Conservation (phyloP, 2,888 invertebrate genomes). For the Leptopilina myrica region DNA sequence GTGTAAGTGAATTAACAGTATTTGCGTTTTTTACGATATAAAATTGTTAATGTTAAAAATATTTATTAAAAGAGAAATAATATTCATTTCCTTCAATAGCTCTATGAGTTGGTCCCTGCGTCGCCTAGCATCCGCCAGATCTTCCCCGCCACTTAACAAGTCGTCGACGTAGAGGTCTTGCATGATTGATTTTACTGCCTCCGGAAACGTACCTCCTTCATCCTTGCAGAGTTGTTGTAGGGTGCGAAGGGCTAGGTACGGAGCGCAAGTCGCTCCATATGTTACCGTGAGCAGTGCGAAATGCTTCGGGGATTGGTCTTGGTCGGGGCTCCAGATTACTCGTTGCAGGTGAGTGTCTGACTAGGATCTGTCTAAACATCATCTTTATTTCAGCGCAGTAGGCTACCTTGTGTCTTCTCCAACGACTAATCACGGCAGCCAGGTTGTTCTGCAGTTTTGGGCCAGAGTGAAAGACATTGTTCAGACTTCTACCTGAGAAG, state of each 20-base stretch:
- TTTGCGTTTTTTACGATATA: too few species aligned
- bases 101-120: too few species aligned
- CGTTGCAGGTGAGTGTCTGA: conserved; percentile 20
- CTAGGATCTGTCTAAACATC: conserved; percentile 37
- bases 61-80: too few species aligned
- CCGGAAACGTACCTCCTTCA: conserved; percentile 3
- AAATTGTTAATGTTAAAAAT: too few species aligned
- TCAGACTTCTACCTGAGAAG: conserved; percentile 14
- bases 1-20: too few species aligned
- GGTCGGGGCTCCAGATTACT: conserved; percentile 6
- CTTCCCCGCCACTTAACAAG: neutral
- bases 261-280: conserved; percentile 11
- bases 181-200: neutral
- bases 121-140: too few species aligned
- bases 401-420: conserved; percentile 13
- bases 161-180: conserved; percentile 33
- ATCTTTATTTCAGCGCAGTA: conserved; percentile 40
- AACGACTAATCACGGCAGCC: neutral
- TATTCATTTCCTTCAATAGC: too few species aligned
- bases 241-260: conserved; percentile 35
- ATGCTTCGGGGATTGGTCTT: neutral
- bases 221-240: conserved; percentile 25
- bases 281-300: conserved; percentile 4
- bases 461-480: conserved; percentile 10
- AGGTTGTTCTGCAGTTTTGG: neutral